Evolutionary conservation across 2,797 vertebrate genomes (phyloP).

Genomic region (Nothura maculosa): DNA sequence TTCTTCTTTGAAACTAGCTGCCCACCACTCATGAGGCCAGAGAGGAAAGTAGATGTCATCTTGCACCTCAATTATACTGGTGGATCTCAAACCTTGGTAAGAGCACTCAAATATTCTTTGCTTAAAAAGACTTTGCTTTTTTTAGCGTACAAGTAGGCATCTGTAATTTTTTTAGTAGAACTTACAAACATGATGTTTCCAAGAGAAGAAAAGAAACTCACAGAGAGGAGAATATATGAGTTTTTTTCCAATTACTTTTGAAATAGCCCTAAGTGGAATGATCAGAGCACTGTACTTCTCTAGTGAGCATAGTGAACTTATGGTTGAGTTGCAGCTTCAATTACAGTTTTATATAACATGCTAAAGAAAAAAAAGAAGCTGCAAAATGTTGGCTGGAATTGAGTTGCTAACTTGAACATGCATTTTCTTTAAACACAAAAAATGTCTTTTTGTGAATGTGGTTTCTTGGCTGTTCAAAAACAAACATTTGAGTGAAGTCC

Average conservation of each 20-base stretch:
- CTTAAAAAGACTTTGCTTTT: background rate
- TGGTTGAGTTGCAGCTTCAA: background rate
- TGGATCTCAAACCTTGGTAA: conserved; percentile 81
- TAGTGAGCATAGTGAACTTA: background rate
- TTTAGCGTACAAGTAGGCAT: background rate
- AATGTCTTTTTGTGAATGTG: background rate
- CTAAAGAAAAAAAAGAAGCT: background rate
- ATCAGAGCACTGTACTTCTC: background rate
- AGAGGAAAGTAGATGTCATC: conserved; percentile 86
- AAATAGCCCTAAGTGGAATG: background rate
- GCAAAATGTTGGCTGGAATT: background rate
- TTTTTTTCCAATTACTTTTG: background rate
- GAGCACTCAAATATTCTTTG: background rate
- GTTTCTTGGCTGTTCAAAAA: background rate
- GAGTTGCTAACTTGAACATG: background rate
- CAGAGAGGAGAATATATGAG: background rate
- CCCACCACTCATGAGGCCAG: conserved; percentile 82
- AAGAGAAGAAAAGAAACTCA: background rate
- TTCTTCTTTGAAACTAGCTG: conserved; percentile 88
- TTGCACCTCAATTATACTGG: conserved; percentile 84
- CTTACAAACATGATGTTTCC: background rate
- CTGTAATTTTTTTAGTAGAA: background rate
- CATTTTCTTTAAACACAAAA: background rate
- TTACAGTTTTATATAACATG: background rate
- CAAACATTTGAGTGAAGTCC: background rate